Conservation (phyloP, 2,797 vertebrate species). For the Onychomys leucogaster region DNA sequence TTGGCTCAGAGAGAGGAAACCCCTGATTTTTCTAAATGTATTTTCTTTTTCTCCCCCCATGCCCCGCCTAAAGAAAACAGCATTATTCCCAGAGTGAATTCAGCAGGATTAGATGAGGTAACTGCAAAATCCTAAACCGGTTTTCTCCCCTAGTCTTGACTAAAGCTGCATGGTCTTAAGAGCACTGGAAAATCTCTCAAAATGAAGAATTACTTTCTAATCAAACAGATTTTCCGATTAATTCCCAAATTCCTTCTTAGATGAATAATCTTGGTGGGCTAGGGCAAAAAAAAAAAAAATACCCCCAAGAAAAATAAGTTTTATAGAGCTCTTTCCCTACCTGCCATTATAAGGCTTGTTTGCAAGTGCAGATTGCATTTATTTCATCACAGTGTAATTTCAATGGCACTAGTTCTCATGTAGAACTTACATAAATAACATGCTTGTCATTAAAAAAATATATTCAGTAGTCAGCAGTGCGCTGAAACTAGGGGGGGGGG, state of each 20-base stretch:
- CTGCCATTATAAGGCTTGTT: constrained; percentile 70
- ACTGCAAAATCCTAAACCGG: constrained; percentile 79
- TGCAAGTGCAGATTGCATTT: constrained; percentile 76
- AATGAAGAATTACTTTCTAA: constrained; percentile 82
- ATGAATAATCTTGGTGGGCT: constrained; percentile 70
- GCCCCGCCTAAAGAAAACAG: constrained; percentile 71
- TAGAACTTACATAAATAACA: constrained; percentile 77
- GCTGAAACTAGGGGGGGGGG: constrained; percentile 33
- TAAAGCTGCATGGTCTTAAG: constrained; percentile 78
- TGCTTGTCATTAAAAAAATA: constrained; percentile 72
- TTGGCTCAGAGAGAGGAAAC: constrained; percentile 82
- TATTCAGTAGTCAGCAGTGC: constrained; percentile 71
- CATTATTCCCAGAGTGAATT: constrained; percentile 81
- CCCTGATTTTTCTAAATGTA: constrained; percentile 82
- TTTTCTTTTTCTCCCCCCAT: constrained; percentile 48
- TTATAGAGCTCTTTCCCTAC: constrained; percentile 41
- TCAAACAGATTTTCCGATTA: constrained; percentile 81
- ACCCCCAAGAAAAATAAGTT: constrained; percentile 66
- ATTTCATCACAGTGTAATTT: constrained; percentile 77
- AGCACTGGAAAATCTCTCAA: constrained; percentile 80
- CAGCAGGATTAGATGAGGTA: constrained; percentile 83
- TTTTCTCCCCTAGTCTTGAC: constrained; percentile 69
- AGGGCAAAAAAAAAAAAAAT: neutral
- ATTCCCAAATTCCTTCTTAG: constrained; percentile 74
- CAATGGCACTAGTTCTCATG: constrained; percentile 69